Conservation (phyloP, 2,113 vertebrate species). For the Columbina picui region DNA sequence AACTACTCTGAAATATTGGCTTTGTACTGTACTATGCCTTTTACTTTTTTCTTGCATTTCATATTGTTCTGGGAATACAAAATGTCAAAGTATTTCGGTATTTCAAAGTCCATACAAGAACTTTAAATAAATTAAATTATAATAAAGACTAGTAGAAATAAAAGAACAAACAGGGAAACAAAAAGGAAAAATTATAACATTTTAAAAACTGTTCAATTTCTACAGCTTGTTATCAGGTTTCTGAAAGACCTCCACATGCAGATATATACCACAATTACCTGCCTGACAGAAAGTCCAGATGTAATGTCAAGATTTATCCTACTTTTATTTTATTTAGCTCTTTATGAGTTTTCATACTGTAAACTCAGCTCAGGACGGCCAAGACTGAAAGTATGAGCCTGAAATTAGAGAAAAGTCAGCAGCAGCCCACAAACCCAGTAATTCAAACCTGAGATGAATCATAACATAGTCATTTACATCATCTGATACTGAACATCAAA, state of each 20-base stretch:
- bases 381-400: neutral
- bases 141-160: neutral
- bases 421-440: neutral
- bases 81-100: neutral
- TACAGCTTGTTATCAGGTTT: neutral
- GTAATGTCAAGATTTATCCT: neutral
- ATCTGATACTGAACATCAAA: neutral
- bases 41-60: neutral
- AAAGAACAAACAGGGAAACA: neutral
- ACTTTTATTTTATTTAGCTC: neutral
- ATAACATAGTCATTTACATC: neutral
- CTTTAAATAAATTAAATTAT: neutral
- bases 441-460: neutral
- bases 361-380: neutral
- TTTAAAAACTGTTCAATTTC: neutral
- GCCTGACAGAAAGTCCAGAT: neutral
- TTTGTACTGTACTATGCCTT: neutral
- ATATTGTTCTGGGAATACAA: neutral
- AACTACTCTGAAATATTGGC: neutral
- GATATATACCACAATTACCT: rapidly evolving
- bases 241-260: neutral
- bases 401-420: neutral
- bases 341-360: neutral
- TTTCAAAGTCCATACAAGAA: neutral
- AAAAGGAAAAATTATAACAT: neutral